phyloP scores from a whole-genome alignment of 1,140 invertebrate genomes.

The Apis cerana region DNA sequence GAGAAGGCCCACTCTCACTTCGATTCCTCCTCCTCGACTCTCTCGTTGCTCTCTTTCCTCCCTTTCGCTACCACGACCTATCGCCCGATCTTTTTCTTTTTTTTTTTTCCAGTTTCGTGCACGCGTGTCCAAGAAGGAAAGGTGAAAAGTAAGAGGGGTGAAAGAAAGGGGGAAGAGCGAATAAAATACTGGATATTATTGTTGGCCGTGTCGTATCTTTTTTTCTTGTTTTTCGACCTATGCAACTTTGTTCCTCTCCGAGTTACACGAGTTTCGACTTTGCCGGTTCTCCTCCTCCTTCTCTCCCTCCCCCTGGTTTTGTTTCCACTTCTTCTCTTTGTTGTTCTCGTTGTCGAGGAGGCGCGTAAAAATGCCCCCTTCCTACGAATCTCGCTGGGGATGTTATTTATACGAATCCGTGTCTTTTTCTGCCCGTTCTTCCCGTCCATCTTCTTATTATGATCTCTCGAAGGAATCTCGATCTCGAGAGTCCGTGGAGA shows the following conservation, averaged over 20 bases:
- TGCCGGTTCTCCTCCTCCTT: not conserved
- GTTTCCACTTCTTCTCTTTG: not conserved
- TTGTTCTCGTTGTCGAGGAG: not conserved
- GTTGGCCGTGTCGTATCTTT: not conserved
- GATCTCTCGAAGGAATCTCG: not conserved
- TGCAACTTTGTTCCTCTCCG: not conserved
- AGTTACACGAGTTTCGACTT: not conserved
- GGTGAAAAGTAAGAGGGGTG: not conserved
- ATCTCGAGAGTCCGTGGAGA: not conserved
- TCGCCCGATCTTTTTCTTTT: constrained; percentile 24
- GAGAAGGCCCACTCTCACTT: constrained; percentile 27
- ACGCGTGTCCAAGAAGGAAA: not conserved
- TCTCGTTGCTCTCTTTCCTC: constrained; percentile 32
- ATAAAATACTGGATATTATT: constrained; percentile 26
- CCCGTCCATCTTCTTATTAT: not conserved
- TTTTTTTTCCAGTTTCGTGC: constrained; percentile 10
- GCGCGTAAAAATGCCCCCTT: constrained; percentile 20
- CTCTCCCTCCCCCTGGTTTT: not conserved
- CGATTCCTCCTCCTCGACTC: not conserved
- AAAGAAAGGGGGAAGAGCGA: not conserved
- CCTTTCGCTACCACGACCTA: constrained; percentile 40
- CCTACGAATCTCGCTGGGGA: not conserved
- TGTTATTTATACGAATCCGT: constrained; percentile 22
- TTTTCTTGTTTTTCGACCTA: no score
- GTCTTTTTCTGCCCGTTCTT: not conserved